Evolutionary conservation across 1,140 invertebrate species (phyloP).

Genomic region (Batillaria attramentaria): DNA sequence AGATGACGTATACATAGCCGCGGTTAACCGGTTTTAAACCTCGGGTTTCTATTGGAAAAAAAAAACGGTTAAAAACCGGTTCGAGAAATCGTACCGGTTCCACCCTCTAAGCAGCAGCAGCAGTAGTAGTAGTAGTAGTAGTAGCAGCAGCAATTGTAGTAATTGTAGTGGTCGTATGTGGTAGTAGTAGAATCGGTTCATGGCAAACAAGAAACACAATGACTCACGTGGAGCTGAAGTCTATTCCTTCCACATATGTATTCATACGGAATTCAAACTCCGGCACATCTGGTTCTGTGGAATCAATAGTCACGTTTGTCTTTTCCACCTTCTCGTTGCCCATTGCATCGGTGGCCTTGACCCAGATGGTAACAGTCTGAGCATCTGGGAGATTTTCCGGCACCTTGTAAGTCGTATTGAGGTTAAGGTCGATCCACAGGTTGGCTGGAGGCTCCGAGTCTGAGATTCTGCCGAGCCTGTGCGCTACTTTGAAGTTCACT

Average conservation of each 20-base stretch:
- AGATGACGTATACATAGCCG: too few species aligned
- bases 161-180: too few species aligned
- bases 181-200: too few species aligned
- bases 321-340: conserved; percentile 34
- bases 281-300: conserved; percentile 12
- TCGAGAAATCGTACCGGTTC: too few species aligned
- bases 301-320: conserved; percentile 37
- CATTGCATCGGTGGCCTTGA: conserved; percentile 43
- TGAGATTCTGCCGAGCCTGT: neutral
- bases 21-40: too few species aligned
- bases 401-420: neutral
- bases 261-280: conserved; percentile 16
- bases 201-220: too few species aligned
- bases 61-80: too few species aligned
- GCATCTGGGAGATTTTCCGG: conserved; percentile 6
- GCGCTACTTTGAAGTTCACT: conserved; percentile 27
- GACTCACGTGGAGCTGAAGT: conserved; percentile 24
- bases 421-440: conserved; percentile 1
- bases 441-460: neutral
- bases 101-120: too few species aligned
- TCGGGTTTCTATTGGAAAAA: too few species aligned
- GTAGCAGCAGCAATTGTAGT: too few species aligned
- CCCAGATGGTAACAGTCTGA: conserved; percentile 38
- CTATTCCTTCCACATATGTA: neutral
- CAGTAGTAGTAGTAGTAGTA: too few species aligned